Conservation (phyloP, 2,797 vertebrate genomes). For the Spheniscus humboldti region DNA sequence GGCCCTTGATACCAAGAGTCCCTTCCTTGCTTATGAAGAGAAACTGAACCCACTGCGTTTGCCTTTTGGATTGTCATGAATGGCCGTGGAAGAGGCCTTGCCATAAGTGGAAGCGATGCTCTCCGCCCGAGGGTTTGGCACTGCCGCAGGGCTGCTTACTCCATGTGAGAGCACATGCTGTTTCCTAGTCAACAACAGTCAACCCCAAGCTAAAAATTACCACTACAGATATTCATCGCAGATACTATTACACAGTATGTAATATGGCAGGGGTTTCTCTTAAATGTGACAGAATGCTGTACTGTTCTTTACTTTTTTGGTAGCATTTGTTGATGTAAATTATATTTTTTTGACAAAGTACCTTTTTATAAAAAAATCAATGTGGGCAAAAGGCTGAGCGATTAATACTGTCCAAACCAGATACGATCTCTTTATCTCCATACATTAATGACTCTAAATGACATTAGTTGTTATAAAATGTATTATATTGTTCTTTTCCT, state of each 20-base stretch:
- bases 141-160: slow-evolving; percentile 22
- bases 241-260: slow-evolving; percentile 59
- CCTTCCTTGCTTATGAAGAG: neutral
- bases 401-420: neutral
- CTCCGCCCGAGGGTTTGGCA: neutral
- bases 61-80: neutral
- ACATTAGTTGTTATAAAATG: slow-evolving; percentile 54
- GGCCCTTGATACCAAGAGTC: neutral
- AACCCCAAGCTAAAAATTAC: slow-evolving; percentile 62
- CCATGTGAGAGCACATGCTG: slow-evolving; percentile 23
- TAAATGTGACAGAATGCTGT: slow-evolving; percentile 1
- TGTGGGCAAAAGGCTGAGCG: slow-evolving; percentile 25
- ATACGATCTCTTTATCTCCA: slow-evolving; percentile 1
- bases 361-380: slow-evolving; percentile 65
- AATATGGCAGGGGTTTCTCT: slow-evolving; percentile 38
- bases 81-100: slow-evolving; percentile 46
- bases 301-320: slow-evolving; percentile 65
- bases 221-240: slow-evolving; percentile 35
- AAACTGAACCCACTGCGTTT: slow-evolving; percentile 6
- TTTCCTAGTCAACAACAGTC: slow-evolving; percentile 51
- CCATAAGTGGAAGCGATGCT: slow-evolving; percentile 36
- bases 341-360: slow-evolving; percentile 70
- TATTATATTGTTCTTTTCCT: slow-evolving; percentile 71
- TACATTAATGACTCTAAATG: slow-evolving; percentile 28
- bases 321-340: slow-evolving; percentile 67